phyloP scores from a whole-genome alignment of 2,888 invertebrate species.

The Dermolepida albohirtum region DNA sequence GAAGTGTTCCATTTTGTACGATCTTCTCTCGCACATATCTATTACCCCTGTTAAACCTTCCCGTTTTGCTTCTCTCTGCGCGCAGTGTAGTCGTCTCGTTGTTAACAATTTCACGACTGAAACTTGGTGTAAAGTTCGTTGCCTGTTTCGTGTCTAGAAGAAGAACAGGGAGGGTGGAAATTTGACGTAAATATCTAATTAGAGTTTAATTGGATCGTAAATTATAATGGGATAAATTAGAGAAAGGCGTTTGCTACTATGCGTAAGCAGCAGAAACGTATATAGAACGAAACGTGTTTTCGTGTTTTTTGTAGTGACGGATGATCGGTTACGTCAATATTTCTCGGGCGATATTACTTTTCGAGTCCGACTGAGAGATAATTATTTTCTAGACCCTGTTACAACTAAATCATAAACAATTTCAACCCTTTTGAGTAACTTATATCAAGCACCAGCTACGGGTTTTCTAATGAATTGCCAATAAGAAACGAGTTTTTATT shows the following conservation, averaged over 20 bases:
- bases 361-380: too few species aligned
- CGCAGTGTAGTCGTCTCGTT: slow-evolving; percentile 2
- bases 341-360: background rate
- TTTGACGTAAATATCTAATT: slow-evolving; percentile 42
- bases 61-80: background rate
- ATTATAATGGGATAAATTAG: slow-evolving; percentile 40
- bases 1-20: background rate
- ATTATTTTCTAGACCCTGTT: too few species aligned
- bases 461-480: too few species aligned
- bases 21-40: slow-evolving; percentile 13
- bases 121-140: slow-evolving; percentile 10
- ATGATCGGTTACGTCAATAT: slow-evolving; percentile 18
- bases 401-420: too few species aligned
- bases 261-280: too few species aligned
- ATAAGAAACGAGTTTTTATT: too few species aligned
- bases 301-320: slow-evolving; percentile 2
- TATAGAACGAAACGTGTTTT: background rate
- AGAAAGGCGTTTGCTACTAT: background rate
- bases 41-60: slow-evolving; percentile 2
- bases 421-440: too few species aligned
- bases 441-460: too few species aligned
- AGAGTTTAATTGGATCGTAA: slow-evolving; percentile 41
- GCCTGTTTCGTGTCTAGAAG: background rate
- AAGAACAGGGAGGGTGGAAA: slow-evolving; percentile 11
- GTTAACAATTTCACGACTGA: slow-evolving; percentile 26